Evolutionary conservation across 2,797 vertebrate genomes (phyloP).

Genomic region (Hydrophis major): DNA sequence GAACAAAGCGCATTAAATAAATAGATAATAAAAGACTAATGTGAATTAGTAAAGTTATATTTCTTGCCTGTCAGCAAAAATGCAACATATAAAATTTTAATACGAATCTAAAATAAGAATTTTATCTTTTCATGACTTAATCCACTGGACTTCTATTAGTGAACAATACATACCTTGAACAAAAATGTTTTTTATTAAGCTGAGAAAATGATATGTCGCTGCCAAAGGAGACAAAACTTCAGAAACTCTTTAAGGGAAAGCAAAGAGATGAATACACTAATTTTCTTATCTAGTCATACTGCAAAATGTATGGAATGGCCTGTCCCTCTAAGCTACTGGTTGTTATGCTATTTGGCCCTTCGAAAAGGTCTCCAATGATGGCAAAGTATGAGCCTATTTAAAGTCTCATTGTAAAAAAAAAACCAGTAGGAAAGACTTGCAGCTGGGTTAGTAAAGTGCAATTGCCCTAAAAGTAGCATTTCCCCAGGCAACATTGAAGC

Average conservation of each 20-base stretch:
- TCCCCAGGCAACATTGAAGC: background rate
- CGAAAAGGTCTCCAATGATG: background rate
- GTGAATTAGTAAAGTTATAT: background rate
- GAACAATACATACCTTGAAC: background rate
- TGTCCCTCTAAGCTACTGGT: background rate
- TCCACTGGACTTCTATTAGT: background rate
- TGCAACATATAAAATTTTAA: background rate
- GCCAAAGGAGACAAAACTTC: background rate
- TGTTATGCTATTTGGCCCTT: background rate
- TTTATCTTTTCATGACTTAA: background rate
- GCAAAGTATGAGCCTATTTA: background rate
- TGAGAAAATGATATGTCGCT: background rate
- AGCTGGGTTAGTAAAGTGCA: background rate
- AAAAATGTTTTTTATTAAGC: background rate
- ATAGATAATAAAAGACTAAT: background rate
- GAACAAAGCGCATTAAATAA: background rate
- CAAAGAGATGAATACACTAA: background rate
- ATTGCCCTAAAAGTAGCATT: background rate
- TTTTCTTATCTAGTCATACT: background rate
- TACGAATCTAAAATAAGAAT: background rate
- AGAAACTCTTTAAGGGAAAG: background rate
- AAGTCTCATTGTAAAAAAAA: background rate
- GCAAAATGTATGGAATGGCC: background rate
- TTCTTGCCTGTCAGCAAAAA: background rate
- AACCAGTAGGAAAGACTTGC: background rate